Conservation (phyloP, 2,113 vertebrate species). For the Lynx canadensis region DNA sequence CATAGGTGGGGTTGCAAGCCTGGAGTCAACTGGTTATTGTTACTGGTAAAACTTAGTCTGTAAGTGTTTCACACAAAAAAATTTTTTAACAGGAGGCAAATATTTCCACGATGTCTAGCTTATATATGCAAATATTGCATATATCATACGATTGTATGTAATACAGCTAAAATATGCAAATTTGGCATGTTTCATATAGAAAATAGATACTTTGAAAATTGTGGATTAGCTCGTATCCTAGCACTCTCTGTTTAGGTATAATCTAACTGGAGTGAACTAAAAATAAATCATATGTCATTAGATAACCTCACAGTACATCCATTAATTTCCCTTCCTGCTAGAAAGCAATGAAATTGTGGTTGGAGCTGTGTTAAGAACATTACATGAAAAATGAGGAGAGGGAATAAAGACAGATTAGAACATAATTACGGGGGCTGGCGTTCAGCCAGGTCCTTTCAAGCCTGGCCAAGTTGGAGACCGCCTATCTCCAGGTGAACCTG, state of each 20-base stretch:
- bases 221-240: background rate
- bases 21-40: background rate
- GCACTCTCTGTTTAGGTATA: slow-evolving; percentile 32
- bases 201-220: background rate
- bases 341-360: slow-evolving; percentile 48
- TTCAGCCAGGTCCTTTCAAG: background rate
- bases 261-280: slow-evolving; percentile 11
- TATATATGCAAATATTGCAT: background rate
- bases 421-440: background rate
- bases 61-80: background rate
- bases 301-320: background rate
- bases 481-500: background rate
- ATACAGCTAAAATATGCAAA: background rate
- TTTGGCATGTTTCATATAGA: background rate
- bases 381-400: slow-evolving; percentile 57
- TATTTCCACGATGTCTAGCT: background rate
- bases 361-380: slow-evolving; percentile 43
- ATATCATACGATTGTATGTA: background rate
- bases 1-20: background rate
- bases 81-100: background rate
- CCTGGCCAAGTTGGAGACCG: background rate
- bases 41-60: background rate
- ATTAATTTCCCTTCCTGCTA: slow-evolving; percentile 62
- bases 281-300: slow-evolving; percentile 24
- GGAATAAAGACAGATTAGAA: slow-evolving; percentile 67